Conservation (phyloP, 1,140 invertebrate genomes). For the Bombus sibiricus region DNA sequence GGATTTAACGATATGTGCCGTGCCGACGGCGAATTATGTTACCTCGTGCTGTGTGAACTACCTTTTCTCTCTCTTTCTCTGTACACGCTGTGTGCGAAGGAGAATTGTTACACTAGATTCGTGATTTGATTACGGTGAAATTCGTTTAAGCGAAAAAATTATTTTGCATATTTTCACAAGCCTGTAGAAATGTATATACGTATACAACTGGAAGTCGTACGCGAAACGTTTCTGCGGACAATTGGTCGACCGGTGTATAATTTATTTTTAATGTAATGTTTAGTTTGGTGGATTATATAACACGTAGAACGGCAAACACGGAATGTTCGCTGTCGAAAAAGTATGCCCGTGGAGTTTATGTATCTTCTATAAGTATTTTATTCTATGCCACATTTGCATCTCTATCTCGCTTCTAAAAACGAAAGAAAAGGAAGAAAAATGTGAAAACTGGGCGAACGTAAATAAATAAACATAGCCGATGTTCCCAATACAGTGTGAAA, state of each 20-base stretch:
- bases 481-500: slow-evolving; percentile 30
- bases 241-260: neutral
- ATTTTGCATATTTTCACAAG: neutral
- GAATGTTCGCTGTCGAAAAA: too few relatives aligned
- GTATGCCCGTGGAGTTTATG: too few relatives aligned
- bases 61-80: neutral
- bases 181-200: neutral
- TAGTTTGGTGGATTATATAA: neutral
- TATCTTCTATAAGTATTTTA: too few relatives aligned
- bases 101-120: slow-evolving; percentile 66
- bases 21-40: slow-evolving; percentile 67
- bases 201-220: too few relatives aligned
- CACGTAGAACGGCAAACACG: too few relatives aligned
- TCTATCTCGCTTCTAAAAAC: neutral
- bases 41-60: slow-evolving; percentile 52
- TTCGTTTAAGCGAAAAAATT: slow-evolving; percentile 44
- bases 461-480: neutral
- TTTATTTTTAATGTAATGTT: neutral
- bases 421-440: neutral
- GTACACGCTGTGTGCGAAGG: neutral
- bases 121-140: slow-evolving; percentile 68
- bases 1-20: slow-evolving; percentile 61
- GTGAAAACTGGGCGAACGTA: too few relatives aligned
- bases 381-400: neutral
- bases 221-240: neutral